A percentile compares a stretch with the other conserved stretches of the same genome.
Conservation (phyloP, 1,140 invertebrate species). For the Plutomurus gul region DNA sequence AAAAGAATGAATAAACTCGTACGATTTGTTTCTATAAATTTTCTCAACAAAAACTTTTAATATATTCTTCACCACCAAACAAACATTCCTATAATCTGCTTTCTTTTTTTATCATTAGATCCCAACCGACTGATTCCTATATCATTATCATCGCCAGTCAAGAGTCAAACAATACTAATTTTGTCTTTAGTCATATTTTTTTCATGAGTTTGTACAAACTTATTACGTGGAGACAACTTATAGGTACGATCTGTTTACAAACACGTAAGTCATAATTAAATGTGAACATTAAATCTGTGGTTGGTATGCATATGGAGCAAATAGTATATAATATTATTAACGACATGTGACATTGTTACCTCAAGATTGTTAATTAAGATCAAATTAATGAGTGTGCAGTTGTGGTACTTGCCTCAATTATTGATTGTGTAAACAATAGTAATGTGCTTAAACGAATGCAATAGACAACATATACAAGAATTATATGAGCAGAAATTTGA, state of each 20-base stretch:
- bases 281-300: constrained; percentile 20
- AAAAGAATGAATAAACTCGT: background rate
- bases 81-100: constrained; percentile 15
- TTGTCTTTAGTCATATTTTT: background rate
- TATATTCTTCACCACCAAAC: constrained; percentile 10
- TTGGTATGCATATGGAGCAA: constrained; percentile 13
- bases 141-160: background rate
- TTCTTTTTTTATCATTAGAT: background rate
- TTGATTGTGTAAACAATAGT: no score
- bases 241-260: constrained; percentile 13
- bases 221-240: constrained; percentile 6
- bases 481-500: no score
- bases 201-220: background rate
- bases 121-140: background rate
- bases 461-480: no score
- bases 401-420: no score
- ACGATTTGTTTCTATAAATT: background rate
- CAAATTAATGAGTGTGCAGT: background rate
- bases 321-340: background rate
- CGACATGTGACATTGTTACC: background rate
- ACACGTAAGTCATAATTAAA: background rate
- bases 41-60: constrained; percentile 26
- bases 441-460: no score
- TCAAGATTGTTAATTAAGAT: background rate
- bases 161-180: background rate